Evolutionary conservation across 2,797 vertebrate genomes (phyloP).

Genomic region (Pseudochromis fuscus): DNA sequence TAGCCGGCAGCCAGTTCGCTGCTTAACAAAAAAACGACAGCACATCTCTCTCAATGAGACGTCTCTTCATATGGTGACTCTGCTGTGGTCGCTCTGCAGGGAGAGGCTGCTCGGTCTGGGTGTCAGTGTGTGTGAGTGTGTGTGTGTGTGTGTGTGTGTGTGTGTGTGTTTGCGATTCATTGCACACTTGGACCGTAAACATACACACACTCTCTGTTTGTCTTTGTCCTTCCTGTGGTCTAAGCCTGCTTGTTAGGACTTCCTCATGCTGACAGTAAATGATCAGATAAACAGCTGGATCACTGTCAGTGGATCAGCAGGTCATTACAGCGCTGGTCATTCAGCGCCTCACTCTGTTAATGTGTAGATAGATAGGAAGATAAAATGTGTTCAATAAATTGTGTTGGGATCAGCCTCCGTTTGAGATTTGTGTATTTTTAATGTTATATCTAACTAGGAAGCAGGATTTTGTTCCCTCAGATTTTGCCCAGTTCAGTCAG

Average conservation of each 20-base stretch:
- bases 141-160: slow-evolving; percentile 14
- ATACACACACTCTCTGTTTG: slow-evolving; percentile 24
- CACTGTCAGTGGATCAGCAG: slow-evolving; percentile 20
- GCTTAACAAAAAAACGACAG: slow-evolving; percentile 19
- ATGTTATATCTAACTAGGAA: too few species aligned
- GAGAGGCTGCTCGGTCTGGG: slow-evolving; percentile 4
- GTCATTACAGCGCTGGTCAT: slow-evolving; percentile 14
- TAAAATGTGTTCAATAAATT: background rate
- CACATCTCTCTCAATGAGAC: slow-evolving; percentile 33
- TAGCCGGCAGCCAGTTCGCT: slow-evolving; percentile 40
- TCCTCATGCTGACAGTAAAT: slow-evolving; percentile 62
- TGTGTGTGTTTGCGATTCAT: slow-evolving; percentile 13
- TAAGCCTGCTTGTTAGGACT: slow-evolving; percentile 32
- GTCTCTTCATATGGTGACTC: slow-evolving; percentile 15
- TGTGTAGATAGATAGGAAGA: slow-evolving; percentile 7
- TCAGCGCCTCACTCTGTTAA: slow-evolving; percentile 18
- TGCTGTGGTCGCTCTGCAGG: slow-evolving; percentile 1
- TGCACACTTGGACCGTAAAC: background rate
- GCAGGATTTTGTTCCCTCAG: too few species aligned
- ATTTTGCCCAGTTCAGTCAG: too few species aligned
- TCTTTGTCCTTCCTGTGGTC: slow-evolving; percentile 61
- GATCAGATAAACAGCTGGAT: slow-evolving; percentile 63
- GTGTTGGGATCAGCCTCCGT: background rate
- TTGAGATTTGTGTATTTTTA: background rate
- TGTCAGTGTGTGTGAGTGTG: slow-evolving; percentile 10